Conservation (phyloP, 2,888 invertebrate species). For the Drosophila lacicola region DNA sequence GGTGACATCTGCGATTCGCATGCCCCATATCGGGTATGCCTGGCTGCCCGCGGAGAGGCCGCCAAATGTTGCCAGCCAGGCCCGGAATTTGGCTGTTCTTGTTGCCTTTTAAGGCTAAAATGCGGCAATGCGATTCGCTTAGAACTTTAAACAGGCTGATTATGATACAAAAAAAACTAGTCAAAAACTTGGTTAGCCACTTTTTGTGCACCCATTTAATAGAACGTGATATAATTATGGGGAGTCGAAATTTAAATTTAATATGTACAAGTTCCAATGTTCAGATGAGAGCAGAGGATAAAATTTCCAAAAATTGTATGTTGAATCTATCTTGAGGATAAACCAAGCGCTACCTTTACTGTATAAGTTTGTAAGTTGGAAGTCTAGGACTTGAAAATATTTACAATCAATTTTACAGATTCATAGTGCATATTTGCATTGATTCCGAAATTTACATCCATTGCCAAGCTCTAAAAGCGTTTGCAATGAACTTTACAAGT, state of each 20-base stretch:
- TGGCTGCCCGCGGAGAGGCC: not conserved
- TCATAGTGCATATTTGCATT: not conserved
- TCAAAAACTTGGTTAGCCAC: no score
- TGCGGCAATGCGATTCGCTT: slow-evolving; percentile 6
- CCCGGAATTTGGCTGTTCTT: slow-evolving; percentile 10
- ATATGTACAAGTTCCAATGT: no score
- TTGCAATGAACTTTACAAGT: not conserved
- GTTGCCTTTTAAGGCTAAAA: slow-evolving; percentile 33
- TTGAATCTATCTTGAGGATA: no score
- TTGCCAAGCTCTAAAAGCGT: not conserved
- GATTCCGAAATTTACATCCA: no score
- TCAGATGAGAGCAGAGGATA: no score
- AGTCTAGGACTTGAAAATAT: not conserved
- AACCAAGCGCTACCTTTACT: no score
- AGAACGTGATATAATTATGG: no score
- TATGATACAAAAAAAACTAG: slow-evolving; percentile 2
- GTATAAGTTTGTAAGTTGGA: no score
- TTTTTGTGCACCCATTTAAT: no score
- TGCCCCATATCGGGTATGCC: slow-evolving; percentile 2
- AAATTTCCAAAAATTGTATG: no score
- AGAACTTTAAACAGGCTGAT: slow-evolving; percentile 9
- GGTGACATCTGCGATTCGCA: slow-evolving; percentile 38
- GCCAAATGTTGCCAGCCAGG: slow-evolving; percentile 6
- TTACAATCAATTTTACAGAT: not conserved
- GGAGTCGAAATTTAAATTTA: no score